phyloP scores from a whole-genome alignment of 30 jellyfish, hydroid and myxozoan species.

The Turritopsis dohrnii region DNA sequence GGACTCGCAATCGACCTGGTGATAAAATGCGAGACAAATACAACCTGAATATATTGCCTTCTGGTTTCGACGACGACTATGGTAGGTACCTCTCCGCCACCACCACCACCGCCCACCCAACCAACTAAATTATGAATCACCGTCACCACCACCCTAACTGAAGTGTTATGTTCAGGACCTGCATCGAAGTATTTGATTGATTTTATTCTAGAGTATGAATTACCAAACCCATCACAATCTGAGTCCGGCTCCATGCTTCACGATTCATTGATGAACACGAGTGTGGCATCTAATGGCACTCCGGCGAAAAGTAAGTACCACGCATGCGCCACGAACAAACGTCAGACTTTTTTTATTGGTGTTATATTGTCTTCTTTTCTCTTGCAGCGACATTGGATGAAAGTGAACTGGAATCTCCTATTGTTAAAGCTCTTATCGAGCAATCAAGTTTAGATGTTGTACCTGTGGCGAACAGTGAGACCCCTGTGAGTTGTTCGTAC shows the following conservation, averaged over 20 bases:
- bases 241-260: background rate
- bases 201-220: conserved; percentile 29
- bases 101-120: background rate
- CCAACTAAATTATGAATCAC: background rate
- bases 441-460: conserved; percentile 29
- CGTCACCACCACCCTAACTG: background rate
- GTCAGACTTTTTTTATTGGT: background rate
- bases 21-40: conserved; percentile 92
- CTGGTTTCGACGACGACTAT: conserved; percentile 92
- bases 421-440: conserved; percentile 30
- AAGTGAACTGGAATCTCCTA: conserved; percentile 23
- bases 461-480: conserved; percentile 6
- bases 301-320: background rate
- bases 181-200: background rate
- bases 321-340: no score
- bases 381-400: conserved; percentile 16
- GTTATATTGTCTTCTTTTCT: background rate
- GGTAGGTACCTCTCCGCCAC: no score
- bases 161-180: background rate
- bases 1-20: conserved; percentile 99
- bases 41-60: conserved; percentile 65
- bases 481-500: conserved; percentile 14
- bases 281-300: background rate
- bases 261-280: conserved; percentile 2
- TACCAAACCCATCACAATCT: conserved; percentile 25